Evolutionary conservation across 2,797 vertebrate species (phyloP).

Genomic region (Artibeus lituratus): DNA sequence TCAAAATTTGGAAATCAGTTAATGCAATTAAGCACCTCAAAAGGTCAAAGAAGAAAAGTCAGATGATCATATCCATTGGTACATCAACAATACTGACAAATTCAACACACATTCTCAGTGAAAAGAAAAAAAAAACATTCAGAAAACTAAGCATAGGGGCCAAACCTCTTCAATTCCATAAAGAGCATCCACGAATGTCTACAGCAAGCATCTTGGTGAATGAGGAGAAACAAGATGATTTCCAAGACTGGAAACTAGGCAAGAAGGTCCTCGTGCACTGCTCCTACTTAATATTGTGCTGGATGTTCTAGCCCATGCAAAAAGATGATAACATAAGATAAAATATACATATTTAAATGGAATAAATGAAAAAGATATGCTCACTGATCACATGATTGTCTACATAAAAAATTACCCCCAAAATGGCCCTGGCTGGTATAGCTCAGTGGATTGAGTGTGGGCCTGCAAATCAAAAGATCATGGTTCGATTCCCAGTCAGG

Average conservation of each 20-base stretch:
- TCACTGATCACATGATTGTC: neutral
- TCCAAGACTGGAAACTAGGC: neutral
- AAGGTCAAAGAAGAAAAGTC: neutral
- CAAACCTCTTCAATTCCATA: neutral
- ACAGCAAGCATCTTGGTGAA: neutral
- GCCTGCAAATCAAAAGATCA: too few relatives aligned
- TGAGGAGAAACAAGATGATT: neutral
- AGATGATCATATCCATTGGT: neutral
- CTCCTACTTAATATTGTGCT: neutral
- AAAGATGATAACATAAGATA: neutral
- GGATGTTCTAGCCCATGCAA: neutral
- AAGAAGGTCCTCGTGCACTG: fast-evolving
- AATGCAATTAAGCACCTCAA: neutral
- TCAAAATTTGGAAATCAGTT: neutral
- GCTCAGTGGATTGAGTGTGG: too few relatives aligned
- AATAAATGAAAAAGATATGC: neutral
- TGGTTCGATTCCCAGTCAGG: too few relatives aligned
- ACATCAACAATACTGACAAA: neutral
- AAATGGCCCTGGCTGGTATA: too few relatives aligned
- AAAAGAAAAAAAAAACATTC: neutral
- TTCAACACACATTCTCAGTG: neutral
- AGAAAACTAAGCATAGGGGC: neutral
- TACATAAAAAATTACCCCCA: neutral
- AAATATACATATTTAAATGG: neutral
- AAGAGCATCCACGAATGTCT: neutral